Base-by-base conservation (phyloP, 2,888 invertebrate species). In the Mesorhabditis belari region DNA sequence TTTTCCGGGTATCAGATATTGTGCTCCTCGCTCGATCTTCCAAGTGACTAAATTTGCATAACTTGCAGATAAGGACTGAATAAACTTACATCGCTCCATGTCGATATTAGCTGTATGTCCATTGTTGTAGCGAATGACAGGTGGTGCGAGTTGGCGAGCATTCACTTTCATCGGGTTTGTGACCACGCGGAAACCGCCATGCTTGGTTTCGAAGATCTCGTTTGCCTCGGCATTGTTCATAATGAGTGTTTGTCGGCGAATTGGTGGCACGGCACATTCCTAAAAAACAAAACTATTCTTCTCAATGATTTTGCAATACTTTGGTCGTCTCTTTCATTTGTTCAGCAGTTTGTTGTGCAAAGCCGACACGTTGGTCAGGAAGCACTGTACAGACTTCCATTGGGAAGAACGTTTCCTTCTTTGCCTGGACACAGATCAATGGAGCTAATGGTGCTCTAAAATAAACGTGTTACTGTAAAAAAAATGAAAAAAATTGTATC, bases 341-440 rank as follows among this genome's bases (percentile, higher is more conserved):
- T 3, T 57, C 29, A 1, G 64, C 24, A 3, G 69, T 71, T 25
- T 64, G 62, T 53, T 74, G 71, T 2, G 63, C 59, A 25, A 70
- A 63, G 1, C 67, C 66, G 0, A 74, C 74, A 2, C 74, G 62
- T 56, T 74, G 74, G 49, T 63, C 65, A 21, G 62, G 65, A 6
- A 62, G 24, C 27, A 73, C 64, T 0, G 53, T 57, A 57, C 64
- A 52, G 28, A 70, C 6, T 44, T 74, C 74, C 60, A 67, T 60
- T 1, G 74, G 74, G 23, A 58, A 70, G 49, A 50, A 57, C 55
- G 65, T 65, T 23, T 58, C 49, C 21, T 64, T 63, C n/a, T 65
- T 67, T 2, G 66, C 53, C 27, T 70, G 59, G 21, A 61, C 64
- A 24, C 63, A 26, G 0, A 69, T 26, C 12, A 74, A 55, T 21